Conservation (phyloP, 2,888 invertebrate species). For the Polydesmus complanatus region DNA sequence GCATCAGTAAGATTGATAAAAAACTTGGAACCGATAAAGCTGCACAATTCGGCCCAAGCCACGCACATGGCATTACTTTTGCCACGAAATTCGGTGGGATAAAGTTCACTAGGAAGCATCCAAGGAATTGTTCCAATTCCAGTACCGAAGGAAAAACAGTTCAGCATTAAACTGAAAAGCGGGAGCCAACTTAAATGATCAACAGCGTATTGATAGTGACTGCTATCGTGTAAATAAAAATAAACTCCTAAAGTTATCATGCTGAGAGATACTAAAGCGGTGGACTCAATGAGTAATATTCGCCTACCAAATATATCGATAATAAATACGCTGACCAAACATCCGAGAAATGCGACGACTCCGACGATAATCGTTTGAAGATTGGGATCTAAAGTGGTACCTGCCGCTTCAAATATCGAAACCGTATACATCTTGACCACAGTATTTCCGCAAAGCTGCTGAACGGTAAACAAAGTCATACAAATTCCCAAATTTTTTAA, state of each 20-base stretch:
- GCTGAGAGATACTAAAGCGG: slow-evolving; percentile 11
- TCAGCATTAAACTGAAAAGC: background rate
- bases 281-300: slow-evolving; percentile 17
- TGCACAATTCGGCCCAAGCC: slow-evolving; percentile 1
- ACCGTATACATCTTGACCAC: slow-evolving; percentile 19
- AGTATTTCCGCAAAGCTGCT: slow-evolving; percentile 20
- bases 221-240: background rate
- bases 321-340: background rate
- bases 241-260: slow-evolving; percentile 9
- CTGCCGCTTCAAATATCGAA: slow-evolving; percentile 18
- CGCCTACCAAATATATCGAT: slow-evolving; percentile 17
- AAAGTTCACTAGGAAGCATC: slow-evolving; percentile 1
- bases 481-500: slow-evolving; percentile 17
- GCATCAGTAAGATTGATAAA: slow-evolving; percentile 9
- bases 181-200: slow-evolving; percentile 10
- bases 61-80: slow-evolving; percentile 2
- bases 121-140: slow-evolving; percentile 8
- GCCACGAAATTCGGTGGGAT: slow-evolving; percentile 3
- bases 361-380: slow-evolving; percentile 18
- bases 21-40: slow-evolving; percentile 7
- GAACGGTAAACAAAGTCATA: slow-evolving; percentile 17
- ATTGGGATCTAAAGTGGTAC: slow-evolving; percentile 14
- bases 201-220: background rate
- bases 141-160: background rate
- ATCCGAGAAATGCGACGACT: slow-evolving; percentile 7